Base-by-base conservation (phyloP, 1,140 invertebrate genomes). In the Zaprionus ghesquierei region DNA sequence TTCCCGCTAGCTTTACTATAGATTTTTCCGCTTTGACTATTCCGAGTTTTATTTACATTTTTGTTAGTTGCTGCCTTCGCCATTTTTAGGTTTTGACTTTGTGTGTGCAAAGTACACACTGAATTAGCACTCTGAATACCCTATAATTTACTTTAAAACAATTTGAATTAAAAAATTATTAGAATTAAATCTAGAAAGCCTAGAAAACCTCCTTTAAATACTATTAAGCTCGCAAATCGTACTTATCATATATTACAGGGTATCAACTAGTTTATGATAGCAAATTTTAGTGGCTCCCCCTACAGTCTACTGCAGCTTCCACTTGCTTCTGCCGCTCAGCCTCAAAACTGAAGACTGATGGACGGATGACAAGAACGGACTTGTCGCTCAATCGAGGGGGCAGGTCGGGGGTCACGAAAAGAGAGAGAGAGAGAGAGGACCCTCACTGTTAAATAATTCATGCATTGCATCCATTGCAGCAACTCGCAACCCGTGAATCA, bases 361-460 rank as follows among this genome's bases (percentile, higher is more conserved):
- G 25, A 55, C 53, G 35, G n/a, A 41, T 55, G 53, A n/a, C 53
- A 33, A 46, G 41, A 46, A 61, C 46, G 29, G 46, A 69, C 65
- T 69, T 69, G 65, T 51, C 65, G 65, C 65, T 53, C 46, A 60
- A 15, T 1, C 3, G 5, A 41, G n/a, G n/a, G 35, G 2, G 9
- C 23, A 64, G 4, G 3, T 15, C 20, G 25, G 8, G 18, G 23
- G 27, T 8, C 1, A 2, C 6, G 27, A 29, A 29, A 29, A 29
- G 27, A 1, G 27, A 29, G 27, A 9, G 27, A 9, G n/a, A 29
- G 6, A 29, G 6, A 29, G 56, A 23, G 59, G 10, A 54, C 46
- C 62, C 41, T 70, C 41, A 35, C 69, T 76, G 63, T 56, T 76
- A 76, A 76, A 76, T 76, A 73, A 73, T 76, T 76, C 74, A 76